Base-by-base conservation (phyloP, 2,888 invertebrate species). In the Dioctria linearis region DNA sequence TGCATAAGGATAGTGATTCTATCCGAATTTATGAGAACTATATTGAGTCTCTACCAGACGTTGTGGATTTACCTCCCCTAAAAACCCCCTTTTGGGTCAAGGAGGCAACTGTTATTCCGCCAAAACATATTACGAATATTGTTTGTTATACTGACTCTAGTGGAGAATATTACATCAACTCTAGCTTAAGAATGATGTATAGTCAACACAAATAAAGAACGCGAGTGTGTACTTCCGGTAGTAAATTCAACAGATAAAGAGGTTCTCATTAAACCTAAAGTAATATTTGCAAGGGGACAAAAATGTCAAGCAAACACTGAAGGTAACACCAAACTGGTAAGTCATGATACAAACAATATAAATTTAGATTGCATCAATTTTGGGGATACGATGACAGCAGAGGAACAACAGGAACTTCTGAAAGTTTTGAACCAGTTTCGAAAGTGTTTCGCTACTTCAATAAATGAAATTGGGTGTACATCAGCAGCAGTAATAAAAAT, bases 401-500 rank as follows among this genome's bases (percentile, higher is more conserved):
- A 61, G 8, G 3, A 61, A 61, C 13, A 13, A 37, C 3, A 13
- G 8, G 25, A 25, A 6, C 37, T 61, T 6, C 8, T 25, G 6
- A 61, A 13, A 61, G 3, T 61, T 3, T 61, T 61, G 25, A 13
- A 61, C 11, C n/a, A 46, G 1, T 46, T 46, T 9, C 43, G 25
- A 49, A 42, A 79, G 40, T 79, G 79, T n/a, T 79, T 81, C 37
- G 73, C 79, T 11, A 37, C 39, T 0, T 25, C 63, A 13, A 37
- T 67, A 1, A 42, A 57, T 3, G 76, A 81, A 69, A 8, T 81
- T 37, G 81, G 80, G 3, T 81, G 81, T 40, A 71, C 59, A 2
- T 51, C n/a, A 8, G 9, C 65, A 42, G 9, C n/a, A 8, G 40
- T 39, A 11, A 40, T 65, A 4, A 65, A 9, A 1, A 86, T 86